phyloP scores from a whole-genome alignment of 2,113 vertebrate genomes.

The Bufo gargarizans region DNA sequence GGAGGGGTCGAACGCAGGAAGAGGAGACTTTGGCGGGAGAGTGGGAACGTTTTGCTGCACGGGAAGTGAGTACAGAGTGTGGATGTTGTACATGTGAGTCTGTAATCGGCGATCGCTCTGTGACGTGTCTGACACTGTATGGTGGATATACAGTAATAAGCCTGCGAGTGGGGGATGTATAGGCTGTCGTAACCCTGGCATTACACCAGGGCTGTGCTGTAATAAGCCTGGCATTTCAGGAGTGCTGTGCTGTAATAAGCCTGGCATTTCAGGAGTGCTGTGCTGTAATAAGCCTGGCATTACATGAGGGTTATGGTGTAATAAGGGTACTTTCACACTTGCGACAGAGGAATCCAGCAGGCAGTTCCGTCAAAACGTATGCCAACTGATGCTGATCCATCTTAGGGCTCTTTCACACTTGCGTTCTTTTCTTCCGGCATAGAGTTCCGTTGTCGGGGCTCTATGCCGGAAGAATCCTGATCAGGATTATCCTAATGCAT shows the following conservation, averaged over 20 bases:
- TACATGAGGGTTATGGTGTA: neutral
- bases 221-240: neutral
- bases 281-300: neutral
- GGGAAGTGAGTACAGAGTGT: slow-evolving; percentile 40
- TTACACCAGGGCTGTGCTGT: neutral
- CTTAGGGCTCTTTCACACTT: too few relatives aligned
- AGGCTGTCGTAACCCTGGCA: neutral
- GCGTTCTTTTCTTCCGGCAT: too few relatives aligned
- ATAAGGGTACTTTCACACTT: too few relatives aligned
- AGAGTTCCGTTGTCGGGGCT: too few relatives aligned
- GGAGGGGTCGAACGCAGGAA: neutral
- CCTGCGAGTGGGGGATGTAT: neutral
- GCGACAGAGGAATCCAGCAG: too few relatives aligned
- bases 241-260: neutral
- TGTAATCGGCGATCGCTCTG: neutral
- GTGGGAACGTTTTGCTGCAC: slow-evolving; percentile 10
- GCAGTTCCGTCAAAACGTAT: too few relatives aligned
- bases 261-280: neutral
- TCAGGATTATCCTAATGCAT: too few relatives aligned
- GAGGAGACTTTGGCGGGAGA: slow-evolving; percentile 44
- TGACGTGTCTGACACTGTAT: neutral
- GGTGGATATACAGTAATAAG: neutral
- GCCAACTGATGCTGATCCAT: too few relatives aligned
- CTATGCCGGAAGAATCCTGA: too few relatives aligned
- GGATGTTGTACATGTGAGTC: neutral